Evolutionary conservation across 2,113 vertebrate species (phyloP).

Genomic region (Irena cyanogastra): DNA sequence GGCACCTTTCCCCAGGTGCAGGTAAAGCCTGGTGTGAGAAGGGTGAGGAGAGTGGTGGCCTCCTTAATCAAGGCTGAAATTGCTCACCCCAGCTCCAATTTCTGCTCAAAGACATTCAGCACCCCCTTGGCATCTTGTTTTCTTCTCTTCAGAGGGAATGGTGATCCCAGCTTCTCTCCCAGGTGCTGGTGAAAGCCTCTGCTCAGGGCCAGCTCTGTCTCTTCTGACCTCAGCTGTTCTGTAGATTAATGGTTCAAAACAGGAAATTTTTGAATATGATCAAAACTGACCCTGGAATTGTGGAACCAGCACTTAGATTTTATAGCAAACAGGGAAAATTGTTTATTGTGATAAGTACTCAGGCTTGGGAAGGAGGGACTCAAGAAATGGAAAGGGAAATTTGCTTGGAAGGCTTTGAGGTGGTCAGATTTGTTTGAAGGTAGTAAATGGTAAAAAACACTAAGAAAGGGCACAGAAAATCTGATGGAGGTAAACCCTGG

Average conservation of each 20-base stretch:
- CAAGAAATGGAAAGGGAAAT: neutral
- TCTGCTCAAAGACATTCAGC: neutral
- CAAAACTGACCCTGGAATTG: neutral
- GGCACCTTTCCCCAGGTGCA: neutral
- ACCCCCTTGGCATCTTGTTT: neutral
- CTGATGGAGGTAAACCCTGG: neutral
- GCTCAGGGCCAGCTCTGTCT: neutral
- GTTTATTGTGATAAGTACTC: neutral
- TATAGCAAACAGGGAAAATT: neutral
- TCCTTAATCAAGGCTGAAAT: neutral
- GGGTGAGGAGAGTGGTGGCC: neutral
- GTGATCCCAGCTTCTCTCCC: neutral
- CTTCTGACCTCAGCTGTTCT: neutral
- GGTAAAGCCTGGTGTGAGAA: neutral
- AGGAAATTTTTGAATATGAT: neutral
- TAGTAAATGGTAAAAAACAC: neutral
- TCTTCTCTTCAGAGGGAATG: accelerated
- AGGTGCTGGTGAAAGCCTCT: neutral
- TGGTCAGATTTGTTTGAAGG: neutral
- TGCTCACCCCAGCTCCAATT: neutral
- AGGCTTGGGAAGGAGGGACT: neutral
- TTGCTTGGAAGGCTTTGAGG: neutral
- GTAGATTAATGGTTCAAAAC: accelerated
- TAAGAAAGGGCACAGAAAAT: neutral
- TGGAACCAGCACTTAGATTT: neutral